These are phyloP conservation scores for Spheniscus mendiculus DNA, from an alignment of 2,113 vertebrate genomes.

Conservation along the genomic window DNA sequence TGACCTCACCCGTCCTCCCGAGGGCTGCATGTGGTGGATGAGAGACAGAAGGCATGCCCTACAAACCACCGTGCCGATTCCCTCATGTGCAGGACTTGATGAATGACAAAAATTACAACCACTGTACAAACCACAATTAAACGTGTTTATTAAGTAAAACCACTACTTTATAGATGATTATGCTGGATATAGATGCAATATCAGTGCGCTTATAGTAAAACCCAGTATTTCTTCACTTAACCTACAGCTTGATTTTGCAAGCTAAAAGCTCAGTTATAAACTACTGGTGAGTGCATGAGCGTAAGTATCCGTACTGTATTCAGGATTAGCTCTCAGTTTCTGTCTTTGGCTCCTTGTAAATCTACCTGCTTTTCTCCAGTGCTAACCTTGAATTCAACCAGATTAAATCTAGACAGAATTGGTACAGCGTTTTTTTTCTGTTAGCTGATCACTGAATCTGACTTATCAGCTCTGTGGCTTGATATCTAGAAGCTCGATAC, in stretches of 20 bases:
- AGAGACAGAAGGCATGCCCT: not conserved
- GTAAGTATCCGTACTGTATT: not conserved
- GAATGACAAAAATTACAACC: not conserved
- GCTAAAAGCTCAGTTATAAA: not conserved
- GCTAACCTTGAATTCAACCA: not conserved
- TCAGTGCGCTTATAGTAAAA: not conserved
- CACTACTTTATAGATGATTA: not conserved
- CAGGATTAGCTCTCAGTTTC: not conserved
- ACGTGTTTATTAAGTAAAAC: not conserved
- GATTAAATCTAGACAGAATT: not conserved
- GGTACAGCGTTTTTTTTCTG: not conserved
- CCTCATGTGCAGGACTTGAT: not conserved
- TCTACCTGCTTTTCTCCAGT: not conserved
- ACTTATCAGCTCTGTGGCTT: not conserved
- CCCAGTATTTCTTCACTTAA: not conserved
- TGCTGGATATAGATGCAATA: not conserved
- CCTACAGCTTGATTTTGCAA: not conserved
- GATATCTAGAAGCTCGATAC: not conserved
- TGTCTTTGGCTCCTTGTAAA: not conserved
- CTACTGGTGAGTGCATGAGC: not conserved
- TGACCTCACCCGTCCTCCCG: not conserved
- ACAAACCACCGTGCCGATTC: accelerated
- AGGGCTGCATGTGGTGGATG: not conserved
- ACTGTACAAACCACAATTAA: not conserved
- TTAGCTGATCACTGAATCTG: not conserved